Conservation (phyloP, 2,113 vertebrate species). For the Tympanuchus pallidicinctus region DNA sequence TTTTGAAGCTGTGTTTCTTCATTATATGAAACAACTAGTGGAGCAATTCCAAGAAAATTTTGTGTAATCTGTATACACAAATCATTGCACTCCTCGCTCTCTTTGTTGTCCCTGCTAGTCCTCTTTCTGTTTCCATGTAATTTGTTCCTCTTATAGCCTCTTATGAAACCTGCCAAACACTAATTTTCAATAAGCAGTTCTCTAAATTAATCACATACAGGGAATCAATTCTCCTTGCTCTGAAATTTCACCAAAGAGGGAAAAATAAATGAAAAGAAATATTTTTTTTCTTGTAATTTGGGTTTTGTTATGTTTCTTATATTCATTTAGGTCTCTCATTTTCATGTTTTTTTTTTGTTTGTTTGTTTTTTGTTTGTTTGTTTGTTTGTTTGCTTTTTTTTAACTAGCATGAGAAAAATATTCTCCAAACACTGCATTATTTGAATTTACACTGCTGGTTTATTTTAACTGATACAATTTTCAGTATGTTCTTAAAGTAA, state of each 20-base stretch:
- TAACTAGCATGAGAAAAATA: not conserved
- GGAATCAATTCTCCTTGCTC: not conserved
- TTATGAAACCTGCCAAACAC: not conserved
- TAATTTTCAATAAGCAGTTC: not conserved
- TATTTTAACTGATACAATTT: conserved; percentile 53
- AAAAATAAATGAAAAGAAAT: not conserved
- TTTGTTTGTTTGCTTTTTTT: not conserved
- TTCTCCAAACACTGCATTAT: conserved; percentile 53
- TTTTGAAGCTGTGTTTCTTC: not conserved
- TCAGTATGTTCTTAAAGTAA: conserved; percentile 19
- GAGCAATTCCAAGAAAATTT: not conserved
- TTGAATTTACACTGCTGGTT: conserved; percentile 25
- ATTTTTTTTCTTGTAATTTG: not conserved
- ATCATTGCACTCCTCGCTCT: not conserved
- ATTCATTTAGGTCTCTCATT: not conserved
- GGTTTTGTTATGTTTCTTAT: not conserved
- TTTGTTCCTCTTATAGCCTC: not conserved
- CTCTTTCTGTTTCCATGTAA: not conserved
- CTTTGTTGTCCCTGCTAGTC: not conserved
- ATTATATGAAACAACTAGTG: not conserved
- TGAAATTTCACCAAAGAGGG: not conserved
- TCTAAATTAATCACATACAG: not conserved
- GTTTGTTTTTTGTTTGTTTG: not conserved
- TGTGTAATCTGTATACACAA: not conserved
- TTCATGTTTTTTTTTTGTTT: not conserved